Conservation (phyloP, 35 echinoderm and acorn worm species). For the Apostichopus californicus region DNA sequence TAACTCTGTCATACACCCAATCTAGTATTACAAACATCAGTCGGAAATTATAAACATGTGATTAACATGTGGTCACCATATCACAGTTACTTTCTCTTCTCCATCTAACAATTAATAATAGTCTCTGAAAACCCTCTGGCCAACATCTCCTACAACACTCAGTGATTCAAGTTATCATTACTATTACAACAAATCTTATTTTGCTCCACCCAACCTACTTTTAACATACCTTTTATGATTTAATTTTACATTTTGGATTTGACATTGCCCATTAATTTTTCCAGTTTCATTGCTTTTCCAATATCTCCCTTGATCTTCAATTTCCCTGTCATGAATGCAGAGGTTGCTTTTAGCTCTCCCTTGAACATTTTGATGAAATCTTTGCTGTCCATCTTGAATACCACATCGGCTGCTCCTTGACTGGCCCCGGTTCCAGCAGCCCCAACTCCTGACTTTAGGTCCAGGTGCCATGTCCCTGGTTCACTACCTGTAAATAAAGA, state of each 20-base stretch:
- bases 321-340: conserved; percentile 96
- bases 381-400: conserved; percentile 72
- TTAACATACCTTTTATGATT: neutral
- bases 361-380: conserved; percentile 98
- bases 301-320: conserved; percentile 98
- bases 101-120: too few species aligned
- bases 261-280: conserved; percentile 82
- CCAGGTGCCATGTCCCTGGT: conserved; percentile 72
- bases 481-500: conserved; percentile 64
- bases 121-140: too few species aligned
- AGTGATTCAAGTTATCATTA: neutral
- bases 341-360: conserved; percentile 83
- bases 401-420: conserved; percentile 62
- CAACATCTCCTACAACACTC: too few species aligned
- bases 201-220: neutral
- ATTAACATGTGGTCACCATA: too few species aligned
- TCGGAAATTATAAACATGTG: too few species aligned
- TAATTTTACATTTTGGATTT: conserved; percentile 74
- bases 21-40: too few species aligned
- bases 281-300: conserved; percentile 96
- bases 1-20: too few species aligned
- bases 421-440: conserved; percentile 59
- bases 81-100: too few species aligned
- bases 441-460: conserved; percentile 83
- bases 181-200: neutral